Percentiles rank a stretch among this genome's conserved stretches.
Evolutionary conservation across 2,888 invertebrate genomes (phyloP).

Genomic region (Polydrusus pterygomalis): DNA sequence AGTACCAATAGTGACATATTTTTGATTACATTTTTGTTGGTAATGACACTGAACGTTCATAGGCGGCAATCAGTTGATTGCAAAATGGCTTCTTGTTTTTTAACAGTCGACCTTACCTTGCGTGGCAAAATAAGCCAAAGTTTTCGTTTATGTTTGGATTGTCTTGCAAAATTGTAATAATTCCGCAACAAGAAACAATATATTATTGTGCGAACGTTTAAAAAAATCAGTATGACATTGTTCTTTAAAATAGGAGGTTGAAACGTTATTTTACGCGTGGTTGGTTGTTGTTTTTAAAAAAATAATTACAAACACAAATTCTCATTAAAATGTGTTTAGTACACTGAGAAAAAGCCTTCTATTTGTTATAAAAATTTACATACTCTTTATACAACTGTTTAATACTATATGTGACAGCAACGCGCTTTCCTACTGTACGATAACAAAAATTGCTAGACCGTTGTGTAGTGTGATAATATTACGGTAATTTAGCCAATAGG

Average conservation of each 20-base stretch:
- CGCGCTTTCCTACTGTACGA: no score
- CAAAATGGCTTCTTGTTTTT: slow-evolving; percentile 12
- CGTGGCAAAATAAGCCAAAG: background rate
- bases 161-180: slow-evolving; percentile 14
- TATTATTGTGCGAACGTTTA: background rate
- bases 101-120: slow-evolving; percentile 6
- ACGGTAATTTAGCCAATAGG: no score
- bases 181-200: background rate
- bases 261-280: no score
- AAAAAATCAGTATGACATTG: background rate
- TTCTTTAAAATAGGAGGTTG: background rate
- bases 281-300: no score
- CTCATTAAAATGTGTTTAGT: no score
- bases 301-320: no score
- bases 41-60: slow-evolving; percentile 18
- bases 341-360: no score
- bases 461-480: no score
- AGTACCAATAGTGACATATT: background rate
- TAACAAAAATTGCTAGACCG: no score
- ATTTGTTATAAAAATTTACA: no score
- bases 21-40: slow-evolving; percentile 3
- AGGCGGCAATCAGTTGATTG: background rate
- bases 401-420: no score
- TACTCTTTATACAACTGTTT: no score
- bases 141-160: background rate